Base-by-base conservation (phyloP, 2,113 vertebrate genomes). In the Phalacrocorax brasilianus region DNA sequence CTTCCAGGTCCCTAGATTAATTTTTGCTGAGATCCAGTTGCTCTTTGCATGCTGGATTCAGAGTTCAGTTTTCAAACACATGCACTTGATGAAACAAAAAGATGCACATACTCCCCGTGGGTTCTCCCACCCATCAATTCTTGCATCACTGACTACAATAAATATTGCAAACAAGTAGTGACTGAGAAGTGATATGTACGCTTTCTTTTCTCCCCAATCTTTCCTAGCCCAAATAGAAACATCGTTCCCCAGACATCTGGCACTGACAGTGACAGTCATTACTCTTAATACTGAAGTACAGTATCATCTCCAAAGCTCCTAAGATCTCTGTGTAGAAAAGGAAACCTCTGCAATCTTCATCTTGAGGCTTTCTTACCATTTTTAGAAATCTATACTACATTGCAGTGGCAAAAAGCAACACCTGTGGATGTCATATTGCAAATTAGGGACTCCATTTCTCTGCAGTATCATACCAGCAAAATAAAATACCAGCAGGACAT, bases 51-150 rank as follows among this genome's bases (percentile, higher is more conserved):
- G 12, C 30, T 77, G 45, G 27, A 62, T 14, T 40, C 30, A 27
- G 3, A 62, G 40, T 5, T 61, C 17, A 33, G 42, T 26, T 91
- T 40, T 71, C 45, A 62, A 62, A 55, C 12, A 35, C 0, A 1
- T 2, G 3, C 15, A 40, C 18, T 52, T 10, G 7, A 30, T 9
- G 2, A 0, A 5, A 42, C 18, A 62, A 18, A 5, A 73, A 24
- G 12, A 56, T 1, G 4, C 13, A 20, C 1, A 0, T 2, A 8
- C 3, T 44, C 22, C 22, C 33, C 35, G 6, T 1, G 9, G 22
- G 11, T 13, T 68, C 53, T 73, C 45, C 33, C 40, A 63, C 4
- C 47, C 50, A 86, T 23, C 8, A 5, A 20, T 40, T 67, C 40
- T 9, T 19, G 23, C 52, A 49, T n/a, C 28, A 1, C 42, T 24